Evolutionary conservation across 2,888 invertebrate genomes (phyloP), one percentile per base, ranked within the genome.

Genomic region (Drosophila kambysellisi): DNA sequence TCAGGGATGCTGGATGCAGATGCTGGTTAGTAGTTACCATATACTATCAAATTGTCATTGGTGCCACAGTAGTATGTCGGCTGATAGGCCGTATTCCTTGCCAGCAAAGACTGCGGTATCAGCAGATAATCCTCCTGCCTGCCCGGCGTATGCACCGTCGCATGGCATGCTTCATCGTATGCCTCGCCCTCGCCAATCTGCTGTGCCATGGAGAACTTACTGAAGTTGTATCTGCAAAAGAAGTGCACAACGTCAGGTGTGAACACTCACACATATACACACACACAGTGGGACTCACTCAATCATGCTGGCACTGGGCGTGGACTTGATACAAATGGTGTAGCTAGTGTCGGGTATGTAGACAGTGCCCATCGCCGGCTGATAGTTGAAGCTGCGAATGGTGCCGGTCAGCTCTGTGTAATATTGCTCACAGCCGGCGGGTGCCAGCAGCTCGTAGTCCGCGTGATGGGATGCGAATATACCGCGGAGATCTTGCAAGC

Each of bases 341-440:
- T 96, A 96, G 2, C 93, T 93, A 68, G 95, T 82, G 72, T 94
- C 94, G 0, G 94, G 94, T 69, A 95, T 94, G 79, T 95, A 95
- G 41, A 74, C 75, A n/a, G 71, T 70, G 0, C 94, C 91, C 74
- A 0, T 94, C 94, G 5, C 93, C 3, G 71, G 88, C 83, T 95
- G 95, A 82, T 94, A 96, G 86, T 96, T 96, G 78, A 96, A 96
- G 52, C 91, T 92, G 66, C 94, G 94, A 71, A 96, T 94, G 8
- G 90, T 86, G 0, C 95, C 96, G 0, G 92, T 86, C 0, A 94
- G 90, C 56, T 95, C 95, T 0, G 95, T 95, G 88, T 94, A 95
- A 92, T 95, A 96, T 81, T 96, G 96, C 25, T 95, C 93, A 58
- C 96, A 96, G 48, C 96, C 96, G 0, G 94, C 93, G 0, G 96